Evolutionary conservation across 2,113 vertebrate genomes (phyloP), one percentile per base, ranked within the genome.

Genomic region (Odocoileus hemionus): DNA sequence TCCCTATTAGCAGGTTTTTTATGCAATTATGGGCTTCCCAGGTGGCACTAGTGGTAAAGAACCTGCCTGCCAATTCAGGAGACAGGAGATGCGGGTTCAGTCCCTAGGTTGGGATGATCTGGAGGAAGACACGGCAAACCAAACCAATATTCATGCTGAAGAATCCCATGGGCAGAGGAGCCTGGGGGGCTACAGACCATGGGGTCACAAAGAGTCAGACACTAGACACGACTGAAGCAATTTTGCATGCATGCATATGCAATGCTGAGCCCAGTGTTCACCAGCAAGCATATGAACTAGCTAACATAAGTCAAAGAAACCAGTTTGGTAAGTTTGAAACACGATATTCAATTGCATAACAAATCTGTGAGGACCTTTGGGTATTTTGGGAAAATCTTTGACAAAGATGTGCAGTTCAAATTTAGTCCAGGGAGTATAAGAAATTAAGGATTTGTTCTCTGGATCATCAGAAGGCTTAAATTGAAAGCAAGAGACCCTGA

Each of bases 71-170:
- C 16, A 67, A 67, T 67, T n/a, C 64, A 67, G 33, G 64, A 67
- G 33, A 36, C 3, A 64, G 30, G 33, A 64, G 15, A n/a, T 1
- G 2, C 0, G 0, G 12, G 47, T 50, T 50, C 60, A 64, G 0
- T 64, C 30, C 30, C 60, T 64, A 33, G 30, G 7, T 33, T 64
- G 60, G 14, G 60, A 64, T 64, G 30, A 64, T 64, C 30, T 21
- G 33, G 33, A 67, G 64, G 17, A 67, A 36, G 33, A 36, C 33
- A 67, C 1, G 1, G 33, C 17, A 36, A 67, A n/a, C 61, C 16
- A 67, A 33, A n/a, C 8, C 8, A 67, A 10, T 67, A 36, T 36
- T 36, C 8, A 19, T 67, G 33, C 4, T 36, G 64, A 21, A 36
- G 17, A 67, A 67, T 36, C 33, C 3, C 33, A 67, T 36, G 33